A percentile compares a stretch with the other conserved stretches of the same genome.
These are phyloP conservation scores for Potamilus streckersoni DNA, from an alignment of 1,140 invertebrate species.

Conservation along the genomic window DNA sequence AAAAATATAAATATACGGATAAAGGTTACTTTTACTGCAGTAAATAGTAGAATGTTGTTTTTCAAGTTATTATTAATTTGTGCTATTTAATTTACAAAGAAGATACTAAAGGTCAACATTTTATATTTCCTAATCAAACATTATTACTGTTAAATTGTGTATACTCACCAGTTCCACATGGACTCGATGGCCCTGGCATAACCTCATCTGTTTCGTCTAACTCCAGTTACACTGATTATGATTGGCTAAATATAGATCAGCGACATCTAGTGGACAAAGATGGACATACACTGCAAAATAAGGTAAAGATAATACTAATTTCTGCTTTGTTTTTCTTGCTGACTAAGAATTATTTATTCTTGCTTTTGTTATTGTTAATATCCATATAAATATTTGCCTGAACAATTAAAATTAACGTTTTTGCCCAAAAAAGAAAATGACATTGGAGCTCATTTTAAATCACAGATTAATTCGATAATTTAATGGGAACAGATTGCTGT, in stretches of 20 bases:
- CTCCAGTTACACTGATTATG: slow-evolving; percentile 52
- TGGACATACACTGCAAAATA: slow-evolving; percentile 53
- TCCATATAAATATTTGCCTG: too few species aligned
- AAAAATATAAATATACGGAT: too few species aligned
- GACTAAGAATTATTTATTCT: not conserved
- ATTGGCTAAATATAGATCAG: slow-evolving; percentile 40
- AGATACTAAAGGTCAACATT: not conserved
- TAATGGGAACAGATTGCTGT: too few species aligned
- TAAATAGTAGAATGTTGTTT: too few species aligned
- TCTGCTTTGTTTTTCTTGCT: not conserved
- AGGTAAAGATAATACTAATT: slow-evolving; percentile 32
- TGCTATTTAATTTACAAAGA: not conserved
- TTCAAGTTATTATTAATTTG: too few species aligned
- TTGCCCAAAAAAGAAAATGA: too few species aligned
- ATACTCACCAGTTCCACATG: slow-evolving; percentile 17
- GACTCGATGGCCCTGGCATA: slow-evolving; percentile 15
- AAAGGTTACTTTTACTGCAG: too few species aligned
- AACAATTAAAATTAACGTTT: too few species aligned
- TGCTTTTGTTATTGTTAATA: not conserved
- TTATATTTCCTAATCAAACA: not conserved
- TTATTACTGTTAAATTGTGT: not conserved
- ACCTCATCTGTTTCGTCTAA: slow-evolving; percentile 40
- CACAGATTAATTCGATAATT: too few species aligned
- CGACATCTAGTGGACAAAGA: slow-evolving; percentile 43
- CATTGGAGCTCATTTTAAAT: too few species aligned